These are phyloP conservation scores for Pygoscelis adeliae DNA, from an alignment of 2,113 vertebrate species.

Conservation along the genomic window DNA sequence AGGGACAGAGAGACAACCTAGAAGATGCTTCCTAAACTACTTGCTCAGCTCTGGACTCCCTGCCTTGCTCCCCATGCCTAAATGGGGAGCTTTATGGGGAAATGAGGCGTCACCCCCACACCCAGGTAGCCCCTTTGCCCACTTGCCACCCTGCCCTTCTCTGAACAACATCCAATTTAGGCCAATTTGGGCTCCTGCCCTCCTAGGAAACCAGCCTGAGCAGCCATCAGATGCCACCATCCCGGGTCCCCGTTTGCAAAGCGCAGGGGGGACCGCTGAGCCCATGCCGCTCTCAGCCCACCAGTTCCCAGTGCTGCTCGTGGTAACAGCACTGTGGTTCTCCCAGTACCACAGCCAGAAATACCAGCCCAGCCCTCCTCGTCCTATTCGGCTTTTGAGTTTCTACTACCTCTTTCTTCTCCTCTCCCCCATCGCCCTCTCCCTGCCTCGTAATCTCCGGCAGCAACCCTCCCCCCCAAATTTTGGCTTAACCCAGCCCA, in stretches of 20 bases:
- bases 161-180: accelerated
- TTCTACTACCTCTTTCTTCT: background rate
- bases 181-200: background rate
- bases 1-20: background rate
- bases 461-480: background rate
- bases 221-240: background rate
- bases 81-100: background rate
- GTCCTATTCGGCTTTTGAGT: background rate
- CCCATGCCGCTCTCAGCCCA: background rate
- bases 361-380: background rate
- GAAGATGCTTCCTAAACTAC: background rate
- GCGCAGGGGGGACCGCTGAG: accelerated
- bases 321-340: background rate
- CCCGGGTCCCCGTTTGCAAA: accelerated
- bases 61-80: background rate
- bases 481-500: background rate
- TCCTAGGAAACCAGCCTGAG: background rate
- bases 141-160: background rate
- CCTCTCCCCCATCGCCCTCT: background rate
- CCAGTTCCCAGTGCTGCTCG: background rate
- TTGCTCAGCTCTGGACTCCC: background rate
- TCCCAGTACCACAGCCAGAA: background rate
- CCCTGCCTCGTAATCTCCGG: background rate
- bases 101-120: background rate
- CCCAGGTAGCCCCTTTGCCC: background rate